A percentile compares a stretch with the other conserved stretches of the same genome.
Evolutionary conservation across 2,888 invertebrate genomes (phyloP).

Genomic region (Sphecodes monilicornis): DNA sequence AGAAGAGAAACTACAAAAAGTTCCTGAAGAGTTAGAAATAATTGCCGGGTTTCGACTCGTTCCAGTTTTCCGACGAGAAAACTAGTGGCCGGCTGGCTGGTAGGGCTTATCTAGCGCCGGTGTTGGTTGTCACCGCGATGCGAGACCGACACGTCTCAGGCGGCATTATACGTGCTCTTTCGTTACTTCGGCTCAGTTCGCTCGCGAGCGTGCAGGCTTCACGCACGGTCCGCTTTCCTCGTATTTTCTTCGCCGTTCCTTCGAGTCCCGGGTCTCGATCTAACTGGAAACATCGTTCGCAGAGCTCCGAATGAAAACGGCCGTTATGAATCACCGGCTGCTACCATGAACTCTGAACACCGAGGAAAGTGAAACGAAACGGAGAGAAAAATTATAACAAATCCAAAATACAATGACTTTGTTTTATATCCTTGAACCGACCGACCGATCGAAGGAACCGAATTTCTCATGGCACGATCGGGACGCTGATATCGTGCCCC

Average conservation of each 20-base stretch:
- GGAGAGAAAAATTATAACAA: neutral
- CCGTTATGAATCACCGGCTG: neutral
- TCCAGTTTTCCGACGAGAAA: slow-evolving; percentile 37
- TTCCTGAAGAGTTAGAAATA: neutral
- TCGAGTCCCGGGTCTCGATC: neutral
- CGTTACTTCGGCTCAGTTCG: slow-evolving; percentile 77
- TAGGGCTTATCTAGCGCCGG: slow-evolving; percentile 78
- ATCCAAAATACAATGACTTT: slow-evolving; percentile 25
- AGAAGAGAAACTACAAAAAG: neutral
- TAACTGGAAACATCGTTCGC: neutral
- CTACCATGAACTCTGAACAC: neutral
- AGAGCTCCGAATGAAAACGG: neutral
- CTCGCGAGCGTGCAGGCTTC: slow-evolving; percentile 75
- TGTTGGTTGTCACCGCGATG: slow-evolving; percentile 78
- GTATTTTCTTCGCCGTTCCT: slow-evolving; percentile 54
- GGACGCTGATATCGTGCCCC: too few relatives aligned
- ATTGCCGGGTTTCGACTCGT: neutral
- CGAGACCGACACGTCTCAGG: slow-evolving; percentile 69
- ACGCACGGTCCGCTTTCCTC: slow-evolving; percentile 65
- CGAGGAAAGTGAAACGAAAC: neutral
- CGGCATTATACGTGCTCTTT: slow-evolving; percentile 75
- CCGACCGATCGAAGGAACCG: slow-evolving; percentile 15
- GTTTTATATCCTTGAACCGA: neutral
- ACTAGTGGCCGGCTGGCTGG: slow-evolving; percentile 38
- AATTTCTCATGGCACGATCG: neutral